Percentiles rank a stretch among this genome's conserved stretches.
phyloP scores from a whole-genome alignment of 2,113 vertebrate genomes.

The Canis aureus region DNA sequence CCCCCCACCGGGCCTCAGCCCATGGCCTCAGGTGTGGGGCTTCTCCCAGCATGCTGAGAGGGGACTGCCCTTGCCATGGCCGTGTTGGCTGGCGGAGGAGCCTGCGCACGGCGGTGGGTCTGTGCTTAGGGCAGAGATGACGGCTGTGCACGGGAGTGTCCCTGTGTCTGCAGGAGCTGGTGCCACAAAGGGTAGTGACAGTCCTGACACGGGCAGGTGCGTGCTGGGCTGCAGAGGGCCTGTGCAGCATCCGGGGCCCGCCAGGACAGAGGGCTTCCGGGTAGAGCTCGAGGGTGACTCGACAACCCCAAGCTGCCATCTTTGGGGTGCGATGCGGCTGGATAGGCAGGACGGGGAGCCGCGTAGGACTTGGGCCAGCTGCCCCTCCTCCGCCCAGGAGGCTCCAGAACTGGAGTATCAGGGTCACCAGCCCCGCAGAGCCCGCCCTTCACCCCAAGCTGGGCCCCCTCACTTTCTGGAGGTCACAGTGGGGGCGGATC shows the following conservation, averaged over 20 bases:
- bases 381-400: neutral
- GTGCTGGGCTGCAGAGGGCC: neutral
- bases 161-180: accelerated
- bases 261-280: no score
- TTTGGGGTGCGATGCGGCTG: neutral
- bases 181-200: accelerated
- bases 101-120: neutral
- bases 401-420: neutral
- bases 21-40: accelerated
- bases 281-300: neutral
- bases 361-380: accelerated
- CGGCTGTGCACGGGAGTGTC: accelerated
- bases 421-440: neutral
- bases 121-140: neutral
- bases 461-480: neutral
- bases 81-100: accelerated
- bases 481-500: accelerated
- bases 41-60: neutral
- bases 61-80: accelerated
- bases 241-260: accelerated
- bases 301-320: accelerated
- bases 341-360: accelerated
- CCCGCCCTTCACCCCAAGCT: neutral
- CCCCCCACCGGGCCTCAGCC: accelerated
- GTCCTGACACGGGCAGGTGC: neutral